Percentiles rank a stretch among this genome's conserved stretches.
Evolutionary conservation across 2,113 vertebrate species (phyloP).

Genomic region (Gracilinanus agilis): DNA sequence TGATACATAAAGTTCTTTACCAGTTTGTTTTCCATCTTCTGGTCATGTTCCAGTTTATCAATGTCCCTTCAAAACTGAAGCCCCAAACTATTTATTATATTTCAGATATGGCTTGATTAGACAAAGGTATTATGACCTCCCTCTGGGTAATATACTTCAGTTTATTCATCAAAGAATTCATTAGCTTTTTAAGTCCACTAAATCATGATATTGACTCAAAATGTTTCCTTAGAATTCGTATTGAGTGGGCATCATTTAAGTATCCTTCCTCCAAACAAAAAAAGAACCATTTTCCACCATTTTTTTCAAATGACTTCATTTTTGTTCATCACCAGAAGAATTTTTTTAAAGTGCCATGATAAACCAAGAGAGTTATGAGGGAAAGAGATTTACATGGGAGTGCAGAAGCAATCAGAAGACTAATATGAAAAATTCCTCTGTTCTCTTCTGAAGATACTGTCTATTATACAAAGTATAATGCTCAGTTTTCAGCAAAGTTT

Average conservation of each 20-base stretch:
- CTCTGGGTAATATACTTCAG: background rate
- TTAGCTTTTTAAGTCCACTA: background rate
- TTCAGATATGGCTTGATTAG: background rate
- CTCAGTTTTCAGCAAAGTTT: background rate
- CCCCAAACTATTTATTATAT: background rate
- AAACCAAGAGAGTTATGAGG: background rate
- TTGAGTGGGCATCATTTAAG: background rate
- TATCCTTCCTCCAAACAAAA: background rate
- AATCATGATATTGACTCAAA: background rate
- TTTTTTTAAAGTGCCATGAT: background rate
- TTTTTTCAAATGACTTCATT: background rate
- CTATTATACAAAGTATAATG: background rate
- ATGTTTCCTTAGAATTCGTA: background rate
- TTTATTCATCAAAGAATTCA: background rate
- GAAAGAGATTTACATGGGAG: background rate
- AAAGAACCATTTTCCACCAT: background rate
- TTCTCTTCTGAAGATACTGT: background rate
- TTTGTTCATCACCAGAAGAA: conserved; percentile 2
- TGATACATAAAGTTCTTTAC: background rate
- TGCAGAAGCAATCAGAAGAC: conserved; percentile 13
- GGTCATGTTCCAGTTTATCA: background rate
- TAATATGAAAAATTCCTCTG: background rate
- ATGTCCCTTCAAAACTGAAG: background rate
- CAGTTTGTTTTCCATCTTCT: background rate
- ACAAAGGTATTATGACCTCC: background rate